Evolutionary conservation across 35 echinoderm and acorn worm species (phyloP), one percentile per base, ranked within the genome.

Genomic region (Lytechinus variegatus): DNA sequence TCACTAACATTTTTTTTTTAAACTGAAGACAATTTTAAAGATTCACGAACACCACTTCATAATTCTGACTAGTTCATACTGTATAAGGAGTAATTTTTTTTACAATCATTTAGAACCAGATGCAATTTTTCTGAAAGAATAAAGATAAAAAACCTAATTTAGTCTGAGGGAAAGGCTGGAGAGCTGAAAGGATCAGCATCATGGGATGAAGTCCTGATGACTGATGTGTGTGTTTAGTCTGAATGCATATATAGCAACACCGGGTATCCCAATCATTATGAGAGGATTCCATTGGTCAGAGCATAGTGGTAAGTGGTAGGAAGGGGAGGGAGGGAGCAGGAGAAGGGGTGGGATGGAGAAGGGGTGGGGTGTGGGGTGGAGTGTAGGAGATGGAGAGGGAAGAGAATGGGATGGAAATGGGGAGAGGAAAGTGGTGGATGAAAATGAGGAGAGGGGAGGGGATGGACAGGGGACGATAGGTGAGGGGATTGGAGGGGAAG

Each of bases 191-290:
- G 66, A 19, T 79, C 66, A 79, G 66, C 66, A 24, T 6, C 19
- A 79, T 24, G 8, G 66, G 66, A 79, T 79, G 66, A 79, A 24
- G 14, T 79, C 66, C 16, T 79, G 66, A 79, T 24, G 66, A 79
- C 66, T 79, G 66, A 79, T 79, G 66, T 79, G 66, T 79, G 66
- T 79, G 66, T 79, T 79, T 79, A 79, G 66, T 79, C 66, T 71
- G 61, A 71, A 19, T 3, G 66, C 7, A 79, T 9, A 13, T 79
- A 79, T 79, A 79, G 66, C 66, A 16, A 79, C 66, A 79, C 66
- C 19, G 66, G 66, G 66, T 79, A 24, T 24, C 66, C 66, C 66
- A 79, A 79, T 79, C 66, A 79, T 24, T 24, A 79, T 79, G 66
- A 79, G 21, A 79, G 66, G 66, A 79, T 24, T 24, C 19, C 14